Evolutionary conservation across 2,888 invertebrate genomes (phyloP).

Genomic region (Nymphalis polychloros): DNA sequence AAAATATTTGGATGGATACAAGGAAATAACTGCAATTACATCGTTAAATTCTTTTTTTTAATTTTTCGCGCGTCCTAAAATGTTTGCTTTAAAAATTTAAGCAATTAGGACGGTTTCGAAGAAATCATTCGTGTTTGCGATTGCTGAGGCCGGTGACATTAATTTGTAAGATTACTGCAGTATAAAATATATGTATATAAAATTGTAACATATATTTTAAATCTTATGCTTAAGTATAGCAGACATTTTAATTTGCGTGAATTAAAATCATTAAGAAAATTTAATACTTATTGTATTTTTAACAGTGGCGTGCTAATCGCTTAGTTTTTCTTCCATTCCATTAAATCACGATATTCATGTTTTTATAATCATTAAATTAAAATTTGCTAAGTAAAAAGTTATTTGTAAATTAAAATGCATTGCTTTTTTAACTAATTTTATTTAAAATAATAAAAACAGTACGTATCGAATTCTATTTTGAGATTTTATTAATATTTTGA

Average conservation of each 20-base stretch:
- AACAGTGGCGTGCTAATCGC: slow-evolving; percentile 16
- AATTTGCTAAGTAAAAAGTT: background rate
- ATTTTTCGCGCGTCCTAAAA: slow-evolving; percentile 7
- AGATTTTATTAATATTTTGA: no score
- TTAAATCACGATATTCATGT: slow-evolving; percentile 19
- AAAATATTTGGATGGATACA: background rate
- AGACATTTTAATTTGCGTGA: slow-evolving; percentile 16
- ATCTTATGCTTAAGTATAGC: no score
- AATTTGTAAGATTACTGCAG: background rate
- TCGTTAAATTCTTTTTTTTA: background rate
- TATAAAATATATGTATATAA: background rate
- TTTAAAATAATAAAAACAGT: no score
- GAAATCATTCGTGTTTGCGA: background rate
- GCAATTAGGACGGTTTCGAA: slow-evolving; percentile 1
- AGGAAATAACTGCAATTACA: background rate
- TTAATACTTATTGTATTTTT: slow-evolving; percentile 7
- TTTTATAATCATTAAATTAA: slow-evolving; percentile 5
- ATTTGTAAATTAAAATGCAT: no score
- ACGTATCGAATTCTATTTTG: no score
- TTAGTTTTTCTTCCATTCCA: slow-evolving; percentile 13
- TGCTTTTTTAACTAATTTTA: no score
- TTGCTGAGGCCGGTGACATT: background rate
- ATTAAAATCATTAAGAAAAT: slow-evolving; percentile 16
- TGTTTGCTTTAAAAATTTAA: slow-evolving; percentile 7
- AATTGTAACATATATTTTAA: background rate